Base-by-base conservation (phyloP, 2,888 invertebrate species). In the Aricia artaxerxes region DNA sequence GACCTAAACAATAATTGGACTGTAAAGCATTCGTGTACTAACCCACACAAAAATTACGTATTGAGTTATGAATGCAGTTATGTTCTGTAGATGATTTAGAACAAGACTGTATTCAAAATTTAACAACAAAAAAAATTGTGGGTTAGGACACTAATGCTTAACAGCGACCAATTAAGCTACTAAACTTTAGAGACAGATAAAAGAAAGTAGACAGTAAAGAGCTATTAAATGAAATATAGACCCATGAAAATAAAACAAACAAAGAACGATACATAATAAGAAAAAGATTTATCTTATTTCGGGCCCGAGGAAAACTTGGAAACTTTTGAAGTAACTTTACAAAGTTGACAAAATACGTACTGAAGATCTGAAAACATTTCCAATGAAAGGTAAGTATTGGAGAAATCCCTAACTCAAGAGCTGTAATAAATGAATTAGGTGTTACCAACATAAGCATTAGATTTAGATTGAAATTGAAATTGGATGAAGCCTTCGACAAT, bases 211-310 rank as follows among this genome's bases (percentile, higher is more conserved):
- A 61, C 61, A n/a, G 7, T 61, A 61, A 61, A 64, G 24, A 24
- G 24, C 61, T 31, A 64, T 64, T 64, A 31, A 31, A 64, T 64
- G 31, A 31, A 31, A 64, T 64, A 64, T 24, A 24, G 61, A 24
- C 11, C 31, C 11, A 64, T 35, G 3, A 64, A 64, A 31, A 64
- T 31, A 64, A 61, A 64, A 64, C 16, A 69, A 69, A 69, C 69
- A 38, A 69, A 69, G 69, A 69, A 64, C 24, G 64, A 64, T 24
- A 31, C 64, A 64, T 31, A 64, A 64, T 31, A 64, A 38, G 35
- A 69, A 69, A 5, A 69, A 69, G 35, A 69, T 69, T 69, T 69
- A 69, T 69, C 13, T 69, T 13, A 35, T 38, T 69, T 35, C 69
- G 4, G 38, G 69, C 69, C 13, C 13, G 5, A 69, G 13, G 69